Evolutionary conservation across 1,140 invertebrate species (phyloP).

Genomic region (Nymphalis io): DNA sequence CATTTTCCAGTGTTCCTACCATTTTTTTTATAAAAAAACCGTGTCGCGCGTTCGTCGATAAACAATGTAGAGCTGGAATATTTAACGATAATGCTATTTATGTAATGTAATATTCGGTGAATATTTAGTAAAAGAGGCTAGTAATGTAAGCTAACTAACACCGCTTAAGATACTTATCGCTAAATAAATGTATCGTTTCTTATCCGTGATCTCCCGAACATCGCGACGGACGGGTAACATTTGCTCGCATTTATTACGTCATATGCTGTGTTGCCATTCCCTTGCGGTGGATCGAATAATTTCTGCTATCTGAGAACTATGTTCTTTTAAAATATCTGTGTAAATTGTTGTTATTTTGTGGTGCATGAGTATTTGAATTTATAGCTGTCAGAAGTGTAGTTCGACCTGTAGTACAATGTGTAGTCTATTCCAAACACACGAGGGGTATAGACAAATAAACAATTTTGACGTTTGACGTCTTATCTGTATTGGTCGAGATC

Average conservation of each 20-base stretch:
- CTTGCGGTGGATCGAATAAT: neutral
- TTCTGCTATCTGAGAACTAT: slow-evolving; percentile 24
- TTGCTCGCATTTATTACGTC: neutral
- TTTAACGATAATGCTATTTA: too few relatives aligned
- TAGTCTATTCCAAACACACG: too few relatives aligned
- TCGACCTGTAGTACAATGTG: too few relatives aligned
- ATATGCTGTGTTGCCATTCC: slow-evolving; percentile 1
- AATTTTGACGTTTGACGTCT: too few relatives aligned
- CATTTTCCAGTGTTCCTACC: too few relatives aligned
- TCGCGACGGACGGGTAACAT: slow-evolving; percentile 6
- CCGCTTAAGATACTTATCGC: slow-evolving; percentile 28
- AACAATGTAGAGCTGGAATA: too few relatives aligned
- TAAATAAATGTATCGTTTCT: slow-evolving; percentile 20
- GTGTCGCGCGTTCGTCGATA: too few relatives aligned
- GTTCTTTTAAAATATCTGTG: slow-evolving; percentile 19
- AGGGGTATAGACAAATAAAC: too few relatives aligned
- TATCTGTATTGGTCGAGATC: neutral
- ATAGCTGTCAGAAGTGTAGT: neutral
- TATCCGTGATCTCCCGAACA: neutral
- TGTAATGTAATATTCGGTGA: neutral
- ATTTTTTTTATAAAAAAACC: too few relatives aligned
- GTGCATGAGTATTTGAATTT: slow-evolving; percentile 13
- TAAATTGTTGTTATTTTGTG: slow-evolving; percentile 30
- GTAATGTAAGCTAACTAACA: slow-evolving; percentile 37
- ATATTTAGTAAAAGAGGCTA: slow-evolving; percentile 11